Evolutionary conservation across 1,140 invertebrate species (phyloP).

Genomic region (Octopus bimaculoides): DNA sequence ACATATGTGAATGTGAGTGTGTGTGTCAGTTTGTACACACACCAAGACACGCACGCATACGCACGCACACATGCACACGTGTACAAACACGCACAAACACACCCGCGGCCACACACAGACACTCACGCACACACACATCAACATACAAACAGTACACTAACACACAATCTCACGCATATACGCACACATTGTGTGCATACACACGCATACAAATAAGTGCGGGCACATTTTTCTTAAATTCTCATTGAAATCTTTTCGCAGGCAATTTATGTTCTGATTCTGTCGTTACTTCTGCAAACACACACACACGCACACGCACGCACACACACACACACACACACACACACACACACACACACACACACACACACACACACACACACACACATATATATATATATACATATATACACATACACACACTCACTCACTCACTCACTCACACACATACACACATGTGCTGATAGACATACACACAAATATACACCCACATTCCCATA

Average conservation of each 20-base stretch:
- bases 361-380: neutral
- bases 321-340: neutral
- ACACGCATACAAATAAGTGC: neutral
- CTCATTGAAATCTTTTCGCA: too few species aligned
- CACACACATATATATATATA: neutral
- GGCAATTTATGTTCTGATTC: too few species aligned
- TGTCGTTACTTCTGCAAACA: neutral
- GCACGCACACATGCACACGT: neutral
- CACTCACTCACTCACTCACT: neutral
- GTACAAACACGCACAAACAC: neutral
- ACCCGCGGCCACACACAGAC: neutral
- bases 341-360: neutral
- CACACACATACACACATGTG: neutral
- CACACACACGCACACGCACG: neutral
- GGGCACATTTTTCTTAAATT: too few species aligned
- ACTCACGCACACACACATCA: neutral
- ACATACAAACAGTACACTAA: neutral
- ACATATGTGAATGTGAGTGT: too few species aligned
- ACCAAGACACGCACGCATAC: neutral
- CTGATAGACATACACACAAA: neutral
- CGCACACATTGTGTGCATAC: neutral
- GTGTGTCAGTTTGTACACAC: too few species aligned
- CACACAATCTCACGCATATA: neutral
- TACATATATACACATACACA: neutral
- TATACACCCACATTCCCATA: conserved; percentile 3